Evolutionary conservation across 2,113 vertebrate genomes (phyloP).

Genomic region (Terrapene triunguis): DNA sequence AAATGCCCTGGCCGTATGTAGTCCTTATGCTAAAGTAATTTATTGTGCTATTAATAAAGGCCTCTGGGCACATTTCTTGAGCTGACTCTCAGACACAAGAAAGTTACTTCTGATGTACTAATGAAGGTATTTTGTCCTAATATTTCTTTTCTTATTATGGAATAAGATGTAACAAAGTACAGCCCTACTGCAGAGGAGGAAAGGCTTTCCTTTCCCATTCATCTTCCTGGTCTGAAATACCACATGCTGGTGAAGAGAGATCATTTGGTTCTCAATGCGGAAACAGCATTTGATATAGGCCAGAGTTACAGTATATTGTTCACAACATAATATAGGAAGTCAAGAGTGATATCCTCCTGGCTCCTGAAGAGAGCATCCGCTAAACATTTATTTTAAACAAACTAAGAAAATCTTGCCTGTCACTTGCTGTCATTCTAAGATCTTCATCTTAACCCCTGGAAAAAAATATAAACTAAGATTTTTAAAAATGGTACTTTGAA

Average conservation of each 20-base stretch:
- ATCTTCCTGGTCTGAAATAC: neutral
- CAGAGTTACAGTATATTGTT: neutral
- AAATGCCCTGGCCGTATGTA: neutral
- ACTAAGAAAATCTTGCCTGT: neutral
- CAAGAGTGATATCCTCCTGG: neutral
- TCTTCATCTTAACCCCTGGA: neutral
- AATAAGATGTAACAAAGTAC: neutral
- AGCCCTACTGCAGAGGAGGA: neutral
- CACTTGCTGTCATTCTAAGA: neutral
- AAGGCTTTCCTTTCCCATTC: neutral
- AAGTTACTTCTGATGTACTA: neutral
- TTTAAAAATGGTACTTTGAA: accelerated
- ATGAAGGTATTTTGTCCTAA: neutral
- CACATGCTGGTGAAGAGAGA: neutral
- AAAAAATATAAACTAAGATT: accelerated
- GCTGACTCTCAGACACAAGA: neutral
- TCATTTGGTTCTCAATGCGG: neutral
- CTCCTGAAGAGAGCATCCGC: neutral
- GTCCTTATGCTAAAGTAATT: neutral
- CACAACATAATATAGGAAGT: neutral
- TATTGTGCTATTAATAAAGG: neutral
- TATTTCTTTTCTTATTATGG: neutral
- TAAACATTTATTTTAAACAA: neutral
- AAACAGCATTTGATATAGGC: neutral
- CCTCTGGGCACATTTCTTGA: neutral